Conservation (phyloP, 2,888 invertebrate genomes). For the Chaitophorus viminalis region DNA sequence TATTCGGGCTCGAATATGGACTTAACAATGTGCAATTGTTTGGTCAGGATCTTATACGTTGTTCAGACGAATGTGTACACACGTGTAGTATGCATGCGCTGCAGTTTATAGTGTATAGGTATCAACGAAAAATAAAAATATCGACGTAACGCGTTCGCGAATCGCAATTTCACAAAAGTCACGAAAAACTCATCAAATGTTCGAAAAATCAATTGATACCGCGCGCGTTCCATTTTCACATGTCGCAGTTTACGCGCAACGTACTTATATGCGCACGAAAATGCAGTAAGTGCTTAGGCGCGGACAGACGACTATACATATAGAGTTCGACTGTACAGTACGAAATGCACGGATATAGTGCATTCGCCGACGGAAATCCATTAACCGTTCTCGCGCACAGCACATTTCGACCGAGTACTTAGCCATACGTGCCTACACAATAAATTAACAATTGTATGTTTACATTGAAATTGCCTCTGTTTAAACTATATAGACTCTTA, state of each 20-base stretch:
- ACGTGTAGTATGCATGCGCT: background rate
- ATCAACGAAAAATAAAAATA: background rate
- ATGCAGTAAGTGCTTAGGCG: constrained; percentile 1
- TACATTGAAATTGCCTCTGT: background rate
- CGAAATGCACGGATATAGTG: too few species aligned
- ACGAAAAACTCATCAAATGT: background rate
- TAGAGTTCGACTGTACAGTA: too few species aligned
- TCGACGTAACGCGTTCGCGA: background rate
- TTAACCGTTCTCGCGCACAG: background rate
- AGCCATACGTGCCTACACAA: background rate
- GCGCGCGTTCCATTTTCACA: background rate
- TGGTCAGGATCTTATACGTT: background rate
- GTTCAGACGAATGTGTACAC: background rate
- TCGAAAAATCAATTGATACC: background rate
- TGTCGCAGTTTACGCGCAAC: background rate
- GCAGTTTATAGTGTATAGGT: too few species aligned
- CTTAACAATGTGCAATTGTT: too few species aligned
- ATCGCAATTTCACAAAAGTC: background rate
- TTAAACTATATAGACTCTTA: background rate
- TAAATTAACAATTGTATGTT: background rate
- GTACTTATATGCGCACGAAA: background rate
- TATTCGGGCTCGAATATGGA: too few species aligned
- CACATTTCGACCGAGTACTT: background rate
- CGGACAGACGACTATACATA: background rate
- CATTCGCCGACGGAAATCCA: constrained; percentile 20